Evolutionary conservation across 2,888 invertebrate genomes (phyloP).

Genomic region (Anorthoa munda): DNA sequence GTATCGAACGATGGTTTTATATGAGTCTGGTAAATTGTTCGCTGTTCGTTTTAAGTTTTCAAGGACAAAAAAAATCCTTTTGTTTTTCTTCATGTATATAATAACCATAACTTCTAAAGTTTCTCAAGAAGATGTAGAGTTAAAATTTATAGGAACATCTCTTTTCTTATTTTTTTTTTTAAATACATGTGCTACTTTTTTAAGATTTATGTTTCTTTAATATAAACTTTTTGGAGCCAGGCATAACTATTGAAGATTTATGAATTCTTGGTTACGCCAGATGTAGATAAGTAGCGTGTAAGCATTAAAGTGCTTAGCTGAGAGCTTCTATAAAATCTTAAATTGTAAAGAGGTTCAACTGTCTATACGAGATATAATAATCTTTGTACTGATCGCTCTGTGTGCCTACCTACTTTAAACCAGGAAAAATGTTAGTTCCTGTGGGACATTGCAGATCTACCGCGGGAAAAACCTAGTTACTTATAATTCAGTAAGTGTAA

Average conservation of each 20-base stretch:
- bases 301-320: not conserved
- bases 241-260: conserved; percentile 7
- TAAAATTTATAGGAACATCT: not conserved
- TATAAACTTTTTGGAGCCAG: conserved; percentile 8
- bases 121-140: not conserved
- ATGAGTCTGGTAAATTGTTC: no score
- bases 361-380: no score
- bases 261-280: conserved; percentile 14
- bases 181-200: conserved; percentile 18
- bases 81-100: not conserved
- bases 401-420: no score
- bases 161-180: not conserved
- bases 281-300: not conserved
- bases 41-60: not conserved
- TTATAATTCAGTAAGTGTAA: conserved; percentile 28
- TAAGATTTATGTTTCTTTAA: conserved; percentile 29
- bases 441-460: no score
- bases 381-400: no score
- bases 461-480: not conserved
- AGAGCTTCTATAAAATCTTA: no score
- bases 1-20: no score
- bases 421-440: no score
- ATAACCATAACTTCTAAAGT: not conserved
- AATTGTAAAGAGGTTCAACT: no score
- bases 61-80: not conserved